Conservation (phyloP, 2,888 invertebrate species). For the Lymantria dispar region DNA sequence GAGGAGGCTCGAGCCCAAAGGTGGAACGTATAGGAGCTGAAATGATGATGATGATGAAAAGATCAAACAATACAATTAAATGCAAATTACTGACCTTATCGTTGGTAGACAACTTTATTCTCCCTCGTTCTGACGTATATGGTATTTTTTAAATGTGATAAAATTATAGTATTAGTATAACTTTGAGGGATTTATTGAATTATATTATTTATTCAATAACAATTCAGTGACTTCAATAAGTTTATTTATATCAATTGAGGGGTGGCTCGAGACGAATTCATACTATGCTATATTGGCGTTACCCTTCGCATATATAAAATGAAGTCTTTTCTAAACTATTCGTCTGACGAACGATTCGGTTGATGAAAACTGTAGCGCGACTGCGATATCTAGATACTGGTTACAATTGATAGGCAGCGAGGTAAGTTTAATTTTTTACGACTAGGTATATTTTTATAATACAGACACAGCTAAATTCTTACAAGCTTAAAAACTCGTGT, state of each 20-base stretch:
- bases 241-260: slow-evolving; percentile 54
- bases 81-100: background rate
- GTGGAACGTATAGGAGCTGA: too few relatives aligned
- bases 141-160: background rate
- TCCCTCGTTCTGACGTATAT: background rate
- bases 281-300: slow-evolving; percentile 56
- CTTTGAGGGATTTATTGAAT: slow-evolving; percentile 26
- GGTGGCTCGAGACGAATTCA: slow-evolving; percentile 41
- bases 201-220: slow-evolving; percentile 54
- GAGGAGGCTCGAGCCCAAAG: too few relatives aligned
- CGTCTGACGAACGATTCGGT: slow-evolving; percentile 68
- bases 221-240: slow-evolving; percentile 52
- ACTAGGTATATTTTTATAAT: too few relatives aligned
- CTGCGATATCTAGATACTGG: slow-evolving; percentile 31
- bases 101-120: background rate
- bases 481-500: too few relatives aligned
- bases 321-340: slow-evolving; percentile 78
- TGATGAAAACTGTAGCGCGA: slow-evolving; percentile 51
- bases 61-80: background rate
- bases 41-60: background rate
- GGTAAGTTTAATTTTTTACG: too few relatives aligned
- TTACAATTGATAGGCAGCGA: background rate
- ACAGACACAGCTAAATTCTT: too few relatives aligned
- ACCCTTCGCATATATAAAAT: slow-evolving; percentile 73
- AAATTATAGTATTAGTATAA: background rate